Evolutionary conservation across 2,113 vertebrate genomes (phyloP).

Genomic region (Amazona vittata): DNA sequence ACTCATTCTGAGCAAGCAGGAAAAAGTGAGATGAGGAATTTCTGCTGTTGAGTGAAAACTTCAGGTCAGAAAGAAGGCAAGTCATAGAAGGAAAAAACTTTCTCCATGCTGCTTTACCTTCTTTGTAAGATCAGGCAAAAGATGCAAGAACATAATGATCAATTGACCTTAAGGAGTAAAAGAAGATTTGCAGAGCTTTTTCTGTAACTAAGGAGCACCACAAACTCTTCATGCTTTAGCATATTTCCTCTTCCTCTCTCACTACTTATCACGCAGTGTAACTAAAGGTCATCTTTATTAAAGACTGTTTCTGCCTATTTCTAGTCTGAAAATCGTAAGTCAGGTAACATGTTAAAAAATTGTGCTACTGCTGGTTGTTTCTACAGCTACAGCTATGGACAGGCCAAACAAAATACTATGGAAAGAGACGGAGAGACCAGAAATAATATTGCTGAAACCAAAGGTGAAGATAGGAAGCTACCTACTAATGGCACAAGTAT

Average conservation of each 20-base stretch:
- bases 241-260: not conserved
- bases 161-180: not conserved
- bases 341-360: not conserved
- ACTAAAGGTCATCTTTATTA: conserved; percentile 25
- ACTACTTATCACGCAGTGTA: not conserved
- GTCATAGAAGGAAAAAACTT: not conserved
- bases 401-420: not conserved
- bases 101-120: not conserved
- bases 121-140: not conserved
- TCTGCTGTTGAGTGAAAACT: not conserved
- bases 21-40: not conserved
- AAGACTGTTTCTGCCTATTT: not conserved
- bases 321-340: not conserved
- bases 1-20: not conserved
- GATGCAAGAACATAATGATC: not conserved
- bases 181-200: not conserved
- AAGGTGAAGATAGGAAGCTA: not conserved
- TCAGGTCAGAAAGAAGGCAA: not conserved
- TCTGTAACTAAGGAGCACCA: not conserved
- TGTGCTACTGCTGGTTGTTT: not conserved
- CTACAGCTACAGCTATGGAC: not conserved
- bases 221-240: not conserved
- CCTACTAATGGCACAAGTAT: not conserved
- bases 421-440: not conserved
- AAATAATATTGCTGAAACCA: not conserved